Conservation (phyloP, 2,888 invertebrate genomes). For the Cephus rjabovi region DNA sequence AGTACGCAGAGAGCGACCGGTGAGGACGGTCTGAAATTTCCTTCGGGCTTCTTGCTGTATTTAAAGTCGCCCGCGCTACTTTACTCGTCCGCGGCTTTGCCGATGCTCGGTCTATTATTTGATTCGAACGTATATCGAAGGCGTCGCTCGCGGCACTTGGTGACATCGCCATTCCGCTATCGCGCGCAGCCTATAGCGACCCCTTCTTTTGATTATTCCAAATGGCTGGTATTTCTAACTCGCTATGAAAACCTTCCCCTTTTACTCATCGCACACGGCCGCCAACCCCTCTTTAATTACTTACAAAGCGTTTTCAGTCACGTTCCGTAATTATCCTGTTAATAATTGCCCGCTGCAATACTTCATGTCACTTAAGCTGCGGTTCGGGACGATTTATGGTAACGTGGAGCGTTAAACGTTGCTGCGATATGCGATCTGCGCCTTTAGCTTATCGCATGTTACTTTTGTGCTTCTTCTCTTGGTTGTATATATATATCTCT, state of each 20-base stretch:
- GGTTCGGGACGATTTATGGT: too few species aligned
- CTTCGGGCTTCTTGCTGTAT: too few species aligned
- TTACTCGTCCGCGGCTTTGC: neutral
- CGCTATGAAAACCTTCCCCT: too few species aligned
- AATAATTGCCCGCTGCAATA: conserved; percentile 25
- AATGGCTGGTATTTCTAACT: too few species aligned
- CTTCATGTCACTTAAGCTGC: too few species aligned
- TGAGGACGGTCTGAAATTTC: too few species aligned
- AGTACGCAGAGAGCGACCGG: too few species aligned
- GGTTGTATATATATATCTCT: neutral
- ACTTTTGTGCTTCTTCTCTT: neutral
- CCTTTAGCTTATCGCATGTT: conserved; percentile 2
- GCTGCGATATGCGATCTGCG: too few species aligned
- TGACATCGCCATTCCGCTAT: conserved; percentile 45
- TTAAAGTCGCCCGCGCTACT: neutral
- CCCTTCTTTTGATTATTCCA: neutral
- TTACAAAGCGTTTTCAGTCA: conserved; percentile 38
- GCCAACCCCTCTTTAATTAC: conserved; percentile 32
- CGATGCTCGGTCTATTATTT: neutral
- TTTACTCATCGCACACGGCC: neutral
- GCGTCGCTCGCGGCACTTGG: conserved; percentile 43
- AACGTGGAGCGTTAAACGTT: too few species aligned
- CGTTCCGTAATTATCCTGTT: conserved; percentile 36
- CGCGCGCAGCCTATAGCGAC: neutral
- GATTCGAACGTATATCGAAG: conserved; percentile 19